phyloP scores from a whole-genome alignment of 2,888 invertebrate genomes.

The Electrophaes corylata region DNA sequence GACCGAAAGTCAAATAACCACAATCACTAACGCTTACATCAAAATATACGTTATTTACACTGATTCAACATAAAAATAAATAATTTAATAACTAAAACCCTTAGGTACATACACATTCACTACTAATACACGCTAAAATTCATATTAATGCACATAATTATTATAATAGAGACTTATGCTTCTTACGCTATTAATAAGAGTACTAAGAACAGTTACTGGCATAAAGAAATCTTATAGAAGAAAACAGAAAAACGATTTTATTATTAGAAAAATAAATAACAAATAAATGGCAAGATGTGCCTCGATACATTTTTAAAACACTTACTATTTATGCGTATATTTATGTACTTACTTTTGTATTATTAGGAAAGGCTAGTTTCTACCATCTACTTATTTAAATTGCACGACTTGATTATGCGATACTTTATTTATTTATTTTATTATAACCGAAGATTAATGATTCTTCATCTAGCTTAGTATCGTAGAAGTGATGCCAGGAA shows the following conservation, averaged over 20 bases:
- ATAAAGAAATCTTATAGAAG: slow-evolving; percentile 60
- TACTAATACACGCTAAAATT: slow-evolving; percentile 71
- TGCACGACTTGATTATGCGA: slow-evolving; percentile 83
- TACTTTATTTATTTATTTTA: slow-evolving; percentile 53
- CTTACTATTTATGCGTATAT: slow-evolving; percentile 43
- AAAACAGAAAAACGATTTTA: slow-evolving; percentile 55
- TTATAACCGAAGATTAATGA: slow-evolving; percentile 25
- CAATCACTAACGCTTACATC: slow-evolving; percentile 75
- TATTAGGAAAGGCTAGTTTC: slow-evolving; percentile 69
- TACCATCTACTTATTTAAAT: slow-evolving; percentile 77
- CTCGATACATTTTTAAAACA: slow-evolving; percentile 39
- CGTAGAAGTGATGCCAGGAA: slow-evolving; percentile 35
- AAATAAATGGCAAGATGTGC: slow-evolving; percentile 59
- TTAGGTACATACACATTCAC: slow-evolving; percentile 62
- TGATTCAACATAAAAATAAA: slow-evolving; percentile 83
- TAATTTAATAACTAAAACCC: slow-evolving; percentile 81
- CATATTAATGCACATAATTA: slow-evolving; percentile 29
- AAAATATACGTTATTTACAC: slow-evolving; percentile 80
- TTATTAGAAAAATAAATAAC: slow-evolving; percentile 82
- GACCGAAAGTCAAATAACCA: slow-evolving; percentile 67
- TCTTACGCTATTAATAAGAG: slow-evolving; percentile 50
- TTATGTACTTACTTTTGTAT: slow-evolving; percentile 40
- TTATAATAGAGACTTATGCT: slow-evolving; percentile 24
- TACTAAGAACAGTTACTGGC: slow-evolving; percentile 74
- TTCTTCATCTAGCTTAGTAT: slow-evolving; percentile 28